Evolutionary conservation across 2,113 vertebrate genomes (phyloP).

Genomic region (Lepisosteus oculatus): DNA sequence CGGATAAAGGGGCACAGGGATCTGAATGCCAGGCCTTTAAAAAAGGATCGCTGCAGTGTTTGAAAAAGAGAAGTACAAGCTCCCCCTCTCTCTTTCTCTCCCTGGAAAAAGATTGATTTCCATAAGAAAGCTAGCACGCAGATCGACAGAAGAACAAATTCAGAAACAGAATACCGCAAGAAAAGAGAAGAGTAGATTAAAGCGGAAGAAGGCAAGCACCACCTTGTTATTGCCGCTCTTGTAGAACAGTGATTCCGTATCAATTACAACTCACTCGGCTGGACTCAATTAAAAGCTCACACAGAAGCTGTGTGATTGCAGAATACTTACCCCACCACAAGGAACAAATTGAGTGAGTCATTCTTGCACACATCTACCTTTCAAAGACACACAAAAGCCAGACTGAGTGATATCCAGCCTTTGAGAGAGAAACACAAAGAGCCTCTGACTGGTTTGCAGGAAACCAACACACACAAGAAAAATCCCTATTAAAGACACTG

Average conservation of each 20-base stretch:
- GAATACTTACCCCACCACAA: conserved; percentile 62
- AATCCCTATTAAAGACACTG: conserved; percentile 55
- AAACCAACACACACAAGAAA: conserved; percentile 42
- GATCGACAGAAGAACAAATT: conserved; percentile 92
- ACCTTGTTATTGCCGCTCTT: conserved; percentile 87
- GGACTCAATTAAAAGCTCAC: conserved; percentile 81
- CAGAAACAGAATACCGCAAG: conserved; percentile 88
- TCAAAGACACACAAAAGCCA: conserved; percentile 66
- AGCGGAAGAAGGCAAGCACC: conserved; percentile 73
- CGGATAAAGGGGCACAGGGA: conserved; percentile 89
- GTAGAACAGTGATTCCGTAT: conserved; percentile 79
- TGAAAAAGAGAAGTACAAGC: conserved; percentile 86
- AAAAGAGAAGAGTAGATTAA: conserved; percentile 81
- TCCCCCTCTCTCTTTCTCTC: conserved; percentile 60
- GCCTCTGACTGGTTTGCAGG: conserved; percentile 46
- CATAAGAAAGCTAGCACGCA: conserved; percentile 96
- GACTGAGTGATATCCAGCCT: conserved; percentile 66
- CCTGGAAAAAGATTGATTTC: conserved; percentile 86
- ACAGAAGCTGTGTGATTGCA: conserved; percentile 66
- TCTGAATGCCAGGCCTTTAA: conserved; percentile 88
- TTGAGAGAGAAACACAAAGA: conserved; percentile 62
- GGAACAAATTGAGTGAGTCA: conserved; percentile 76
- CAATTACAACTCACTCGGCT: conserved; percentile 83
- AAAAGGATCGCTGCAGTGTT: conserved; percentile 85
- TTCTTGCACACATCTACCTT: conserved; percentile 71